These are phyloP conservation scores for Thymelicus acteon DNA, from an alignment of 2,888 invertebrate species.

Conservation along the genomic window DNA sequence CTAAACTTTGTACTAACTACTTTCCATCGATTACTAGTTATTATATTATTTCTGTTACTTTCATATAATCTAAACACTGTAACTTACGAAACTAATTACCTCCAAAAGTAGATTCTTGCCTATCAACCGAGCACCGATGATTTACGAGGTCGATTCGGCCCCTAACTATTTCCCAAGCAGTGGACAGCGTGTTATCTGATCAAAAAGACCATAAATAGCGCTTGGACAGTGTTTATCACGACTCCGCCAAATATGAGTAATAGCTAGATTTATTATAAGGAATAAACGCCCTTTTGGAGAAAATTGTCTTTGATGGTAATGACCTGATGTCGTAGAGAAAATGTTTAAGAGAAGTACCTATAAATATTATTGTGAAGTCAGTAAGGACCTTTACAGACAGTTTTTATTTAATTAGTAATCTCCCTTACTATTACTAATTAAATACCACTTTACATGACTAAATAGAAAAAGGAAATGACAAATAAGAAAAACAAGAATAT, in stretches of 20 bases:
- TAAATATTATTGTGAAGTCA: too few relatives aligned
- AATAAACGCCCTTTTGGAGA: conserved; percentile 48
- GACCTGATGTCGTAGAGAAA: neutral
- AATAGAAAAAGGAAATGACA: too few relatives aligned
- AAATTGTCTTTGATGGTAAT: conserved; percentile 30
- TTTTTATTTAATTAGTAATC: too few relatives aligned
- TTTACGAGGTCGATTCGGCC: conserved; percentile 75
- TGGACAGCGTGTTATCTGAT: conserved; percentile 80
- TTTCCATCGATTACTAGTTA: too few relatives aligned
- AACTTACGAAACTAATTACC: conserved; percentile 26
- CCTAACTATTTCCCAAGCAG: conserved; percentile 56
- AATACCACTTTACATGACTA: too few relatives aligned
- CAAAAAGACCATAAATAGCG: conserved; percentile 78
- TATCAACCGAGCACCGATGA: conserved; percentile 56
- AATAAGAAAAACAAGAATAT: too few relatives aligned
- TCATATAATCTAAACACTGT: neutral
- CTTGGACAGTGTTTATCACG: conserved; percentile 78
- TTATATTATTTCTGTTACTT: neutral
- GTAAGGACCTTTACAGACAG: too few relatives aligned
- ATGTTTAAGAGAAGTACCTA: neutral
- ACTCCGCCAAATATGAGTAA: conserved; percentile 68
- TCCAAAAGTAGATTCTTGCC: conserved; percentile 38
- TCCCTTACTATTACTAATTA: too few relatives aligned
- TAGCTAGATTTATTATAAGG: conserved; percentile 68
- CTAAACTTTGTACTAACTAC: too few relatives aligned